phyloP scores from a whole-genome alignment of 2,888 invertebrate species.

The Pyrgus malvae region DNA sequence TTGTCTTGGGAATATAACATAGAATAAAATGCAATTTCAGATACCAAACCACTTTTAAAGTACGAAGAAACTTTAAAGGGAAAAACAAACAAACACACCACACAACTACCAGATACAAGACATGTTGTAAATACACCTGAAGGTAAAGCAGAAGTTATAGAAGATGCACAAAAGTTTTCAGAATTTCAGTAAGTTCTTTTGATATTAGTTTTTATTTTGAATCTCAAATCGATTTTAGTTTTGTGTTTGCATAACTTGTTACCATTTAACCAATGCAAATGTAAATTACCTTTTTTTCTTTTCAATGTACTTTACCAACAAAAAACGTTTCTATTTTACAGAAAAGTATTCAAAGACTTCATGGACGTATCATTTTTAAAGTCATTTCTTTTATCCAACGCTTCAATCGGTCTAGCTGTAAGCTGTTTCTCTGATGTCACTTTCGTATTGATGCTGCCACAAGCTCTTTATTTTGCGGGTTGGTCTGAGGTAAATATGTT shows the following conservation, averaged over 20 bases:
- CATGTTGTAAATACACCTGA: not conserved
- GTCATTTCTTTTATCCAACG: constrained; percentile 79
- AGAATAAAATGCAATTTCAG: constrained; percentile 31
- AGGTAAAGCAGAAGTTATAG: constrained; percentile 8
- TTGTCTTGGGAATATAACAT: not conserved
- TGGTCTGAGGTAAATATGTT: constrained; percentile 60
- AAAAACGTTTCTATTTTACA: constrained; percentile 23
- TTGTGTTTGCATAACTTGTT: no score
- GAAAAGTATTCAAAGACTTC: constrained; percentile 23
- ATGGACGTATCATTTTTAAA: constrained; percentile 80
- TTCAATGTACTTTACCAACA: not conserved
- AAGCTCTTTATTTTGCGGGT: constrained; percentile 75
- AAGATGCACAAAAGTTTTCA: constrained; percentile 10
- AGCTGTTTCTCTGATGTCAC: constrained; percentile 76
- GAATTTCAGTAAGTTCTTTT: constrained; percentile 14
- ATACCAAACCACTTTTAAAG: constrained; percentile 42
- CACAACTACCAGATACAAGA: constrained; percentile 43
- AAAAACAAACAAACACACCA: constrained; percentile 31
- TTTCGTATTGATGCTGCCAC: constrained; percentile 79
- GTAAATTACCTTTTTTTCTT: not conserved
- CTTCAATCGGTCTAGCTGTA: constrained; percentile 81
- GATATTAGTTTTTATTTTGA: not conserved
- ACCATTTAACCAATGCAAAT: no score
- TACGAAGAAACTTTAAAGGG: constrained; percentile 33
- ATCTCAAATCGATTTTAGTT: no score